Conservation (phyloP, 2,888 invertebrate species). For the Cheilosia scutellata region DNA sequence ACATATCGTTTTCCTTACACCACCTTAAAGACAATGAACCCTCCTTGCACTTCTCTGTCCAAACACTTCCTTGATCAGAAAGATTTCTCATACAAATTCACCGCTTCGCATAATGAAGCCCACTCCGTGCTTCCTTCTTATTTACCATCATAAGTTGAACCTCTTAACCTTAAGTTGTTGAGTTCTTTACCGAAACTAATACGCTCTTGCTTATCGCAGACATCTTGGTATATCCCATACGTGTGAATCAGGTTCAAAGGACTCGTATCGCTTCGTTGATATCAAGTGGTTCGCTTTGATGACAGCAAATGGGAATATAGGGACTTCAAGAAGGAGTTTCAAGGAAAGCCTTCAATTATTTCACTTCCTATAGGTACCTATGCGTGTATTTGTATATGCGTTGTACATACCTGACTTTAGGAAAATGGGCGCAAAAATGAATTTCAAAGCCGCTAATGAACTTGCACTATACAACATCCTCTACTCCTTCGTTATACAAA, state of each 20-base stretch:
- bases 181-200: constrained; percentile 48
- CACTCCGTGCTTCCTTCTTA: constrained; percentile 13
- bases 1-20: neutral
- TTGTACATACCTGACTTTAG: neutral
- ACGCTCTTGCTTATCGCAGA: constrained; percentile 28
- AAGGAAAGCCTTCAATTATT: constrained; percentile 40
- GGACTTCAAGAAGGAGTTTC: constrained; percentile 23
- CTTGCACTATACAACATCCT: too few relatives aligned
- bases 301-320: neutral
- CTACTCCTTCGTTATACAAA: neutral
- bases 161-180: constrained; percentile 47
- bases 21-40: constrained; percentile 10
- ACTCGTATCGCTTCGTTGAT: constrained; percentile 46
- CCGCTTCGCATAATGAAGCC: constrained; percentile 56
- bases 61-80: constrained; percentile 4
- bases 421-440: constrained; percentile 20
- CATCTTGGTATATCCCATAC: constrained; percentile 12
- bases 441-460: constrained; percentile 35
- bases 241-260: constrained; percentile 55
- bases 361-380: neutral
- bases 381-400: neutral
- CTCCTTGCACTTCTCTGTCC: neutral
- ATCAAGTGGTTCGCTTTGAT: constrained; percentile 38
- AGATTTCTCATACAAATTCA: constrained; percentile 17
- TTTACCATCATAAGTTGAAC: constrained; percentile 33